Evolutionary conservation across 2,888 invertebrate genomes (phyloP), one percentile per base, ranked within the genome.

Genomic region (Cataglyphis livida): DNA sequence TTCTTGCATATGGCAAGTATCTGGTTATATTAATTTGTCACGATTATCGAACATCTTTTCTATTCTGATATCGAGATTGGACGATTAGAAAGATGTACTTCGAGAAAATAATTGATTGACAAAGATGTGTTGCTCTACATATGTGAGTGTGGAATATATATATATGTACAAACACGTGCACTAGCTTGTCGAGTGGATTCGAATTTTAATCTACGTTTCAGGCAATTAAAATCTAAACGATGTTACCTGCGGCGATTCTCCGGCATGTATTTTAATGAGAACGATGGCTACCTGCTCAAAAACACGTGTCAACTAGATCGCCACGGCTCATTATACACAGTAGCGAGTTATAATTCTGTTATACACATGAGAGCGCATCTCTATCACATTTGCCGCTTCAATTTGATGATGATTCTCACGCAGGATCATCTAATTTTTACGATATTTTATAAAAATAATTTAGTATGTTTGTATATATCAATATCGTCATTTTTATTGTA

Each of bases 201-300:
- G 83, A 90, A 89, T 91, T 88, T 90, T 89, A 88, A 89, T 88
- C 88, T 85, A 84, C 82, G 81, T 84, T 88, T 79, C 85, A 83
- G 85, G 88, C 87, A 91, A 91, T 91, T 91, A 91, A 90, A 88
- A 54, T 71, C 84, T 90, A 90, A 91, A 88, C 88, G 89, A 85
- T 90, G 89, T 90, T 91, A 91, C 91, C 90, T 82, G 89, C 87
- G 88, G 89, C 86, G 88, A 89, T 90, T 83, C 85, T 82, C 54
- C 84, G 74, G 66, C 76, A 51, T 54, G 59, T 76, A 75, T 68
- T 82, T 73, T 82, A 75, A 87, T 71, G 82, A 87, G 82, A 51
- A 73, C n/a, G 28, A 12, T 41, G 66, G 54, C 62, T 74, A 62
- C 48, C 32, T 74, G 32, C 61, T 74, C 62, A 74, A 74, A 74